Percentiles rank a stretch among this genome's conserved stretches.
phyloP scores from a whole-genome alignment of 2,113 vertebrate species.

The Taurulus bubalis region DNA sequence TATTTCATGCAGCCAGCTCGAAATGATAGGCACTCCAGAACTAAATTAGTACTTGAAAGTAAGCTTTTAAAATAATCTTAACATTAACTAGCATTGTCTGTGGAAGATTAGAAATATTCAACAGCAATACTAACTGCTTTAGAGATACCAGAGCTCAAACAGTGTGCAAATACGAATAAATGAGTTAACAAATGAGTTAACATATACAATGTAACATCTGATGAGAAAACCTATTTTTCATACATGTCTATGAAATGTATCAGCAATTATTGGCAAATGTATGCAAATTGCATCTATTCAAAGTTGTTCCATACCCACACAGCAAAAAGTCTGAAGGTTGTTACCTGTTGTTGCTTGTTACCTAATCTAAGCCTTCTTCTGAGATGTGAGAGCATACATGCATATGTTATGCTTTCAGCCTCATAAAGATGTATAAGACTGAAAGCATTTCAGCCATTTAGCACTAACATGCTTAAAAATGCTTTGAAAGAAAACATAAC shows the following conservation, averaged over 20 bases:
- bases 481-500: neutral
- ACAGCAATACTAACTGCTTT: neutral
- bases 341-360: no score
- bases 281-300: neutral
- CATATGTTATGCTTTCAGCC: neutral
- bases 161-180: neutral
- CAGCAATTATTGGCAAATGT: neutral
- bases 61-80: neutral
- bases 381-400: neutral
- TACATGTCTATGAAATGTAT: no score
- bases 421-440: neutral
- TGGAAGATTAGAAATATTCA: neutral
- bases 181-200: neutral
- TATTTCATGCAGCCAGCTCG: neutral
- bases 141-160: neutral
- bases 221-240: neutral
- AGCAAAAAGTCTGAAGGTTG: neutral
- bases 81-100: neutral
- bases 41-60: constrained; percentile 13
- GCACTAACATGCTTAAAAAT: neutral
- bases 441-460: neutral
- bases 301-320: neutral
- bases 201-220: neutral
- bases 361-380: neutral
- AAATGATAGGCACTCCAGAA: constrained; percentile 1